Conservation (phyloP, 2,888 invertebrate genomes). For the Drosophila buzzatii region DNA sequence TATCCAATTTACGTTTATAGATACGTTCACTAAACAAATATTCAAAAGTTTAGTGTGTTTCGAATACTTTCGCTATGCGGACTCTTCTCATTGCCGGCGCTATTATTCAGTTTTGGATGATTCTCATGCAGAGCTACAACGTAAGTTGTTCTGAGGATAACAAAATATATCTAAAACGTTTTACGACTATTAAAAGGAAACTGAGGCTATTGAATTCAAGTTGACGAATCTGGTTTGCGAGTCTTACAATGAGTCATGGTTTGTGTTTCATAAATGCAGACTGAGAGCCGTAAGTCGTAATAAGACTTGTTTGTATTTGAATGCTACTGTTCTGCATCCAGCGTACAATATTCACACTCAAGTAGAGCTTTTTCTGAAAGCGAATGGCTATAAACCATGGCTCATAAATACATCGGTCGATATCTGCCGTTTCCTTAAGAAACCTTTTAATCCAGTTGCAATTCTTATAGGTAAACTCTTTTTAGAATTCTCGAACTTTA, state of each 20-base stretch:
- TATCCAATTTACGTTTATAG: too few relatives aligned
- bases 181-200: background rate
- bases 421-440: background rate
- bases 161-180: too few relatives aligned
- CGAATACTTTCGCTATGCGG: too few relatives aligned
- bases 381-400: conserved; percentile 53
- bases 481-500: background rate
- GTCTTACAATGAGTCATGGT: conserved; percentile 8
- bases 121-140: too few relatives aligned
- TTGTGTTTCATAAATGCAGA: conserved; percentile 36
- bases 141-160: too few relatives aligned
- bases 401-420: conserved; percentile 22
- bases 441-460: background rate
- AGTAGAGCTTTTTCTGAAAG: background rate
- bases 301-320: conserved; percentile 26
- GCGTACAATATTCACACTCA: conserved; percentile 19
- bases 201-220: conserved; percentile 40
- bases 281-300: conserved; percentile 43
- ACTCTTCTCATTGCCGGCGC: too few relatives aligned
- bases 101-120: too few relatives aligned
- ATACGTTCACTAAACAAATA: too few relatives aligned
- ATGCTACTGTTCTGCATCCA: conserved; percentile 26
- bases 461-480: background rate
- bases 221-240: background rate
- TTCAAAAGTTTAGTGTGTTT: too few relatives aligned